These are phyloP conservation scores for Choloepus hoffmanni DNA, from an alignment of 2,113 vertebrate genomes.

Conservation along the genomic window DNA sequence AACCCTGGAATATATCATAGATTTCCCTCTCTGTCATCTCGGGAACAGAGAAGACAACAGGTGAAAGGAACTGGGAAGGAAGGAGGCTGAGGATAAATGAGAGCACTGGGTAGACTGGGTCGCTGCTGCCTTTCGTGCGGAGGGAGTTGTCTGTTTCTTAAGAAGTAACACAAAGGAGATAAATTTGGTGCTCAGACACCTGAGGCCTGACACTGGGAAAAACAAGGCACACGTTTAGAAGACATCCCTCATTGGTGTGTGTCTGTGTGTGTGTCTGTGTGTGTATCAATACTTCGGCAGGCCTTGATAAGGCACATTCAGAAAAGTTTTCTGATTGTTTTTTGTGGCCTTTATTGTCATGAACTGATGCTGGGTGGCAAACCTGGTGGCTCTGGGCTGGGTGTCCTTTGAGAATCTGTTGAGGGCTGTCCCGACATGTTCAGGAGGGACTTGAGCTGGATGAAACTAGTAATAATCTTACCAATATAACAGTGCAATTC, in stretches of 20 bases:
- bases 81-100: background rate
- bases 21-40: background rate
- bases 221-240: slow-evolving; percentile 26
- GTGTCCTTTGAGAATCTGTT: background rate
- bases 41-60: background rate
- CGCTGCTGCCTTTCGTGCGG: accelerated
- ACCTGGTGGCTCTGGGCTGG: accelerated
- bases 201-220: background rate
- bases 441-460: background rate
- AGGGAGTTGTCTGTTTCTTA: background rate
- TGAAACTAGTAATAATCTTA: too few species aligned
- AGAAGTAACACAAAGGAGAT: slow-evolving; percentile 2
- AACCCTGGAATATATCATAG: background rate
- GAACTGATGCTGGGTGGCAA: background rate
- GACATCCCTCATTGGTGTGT: background rate
- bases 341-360: accelerated
- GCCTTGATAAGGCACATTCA: background rate
- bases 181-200: slow-evolving; percentile 47
- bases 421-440: too few species aligned
- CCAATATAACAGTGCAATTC: accelerated
- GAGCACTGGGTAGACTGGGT: accelerated
- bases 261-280: background rate
- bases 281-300: accelerated
- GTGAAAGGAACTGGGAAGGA: background rate
- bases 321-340: background rate